Base-by-base conservation (phyloP, 2,888 invertebrate genomes). In the Adela reaumurella region DNA sequence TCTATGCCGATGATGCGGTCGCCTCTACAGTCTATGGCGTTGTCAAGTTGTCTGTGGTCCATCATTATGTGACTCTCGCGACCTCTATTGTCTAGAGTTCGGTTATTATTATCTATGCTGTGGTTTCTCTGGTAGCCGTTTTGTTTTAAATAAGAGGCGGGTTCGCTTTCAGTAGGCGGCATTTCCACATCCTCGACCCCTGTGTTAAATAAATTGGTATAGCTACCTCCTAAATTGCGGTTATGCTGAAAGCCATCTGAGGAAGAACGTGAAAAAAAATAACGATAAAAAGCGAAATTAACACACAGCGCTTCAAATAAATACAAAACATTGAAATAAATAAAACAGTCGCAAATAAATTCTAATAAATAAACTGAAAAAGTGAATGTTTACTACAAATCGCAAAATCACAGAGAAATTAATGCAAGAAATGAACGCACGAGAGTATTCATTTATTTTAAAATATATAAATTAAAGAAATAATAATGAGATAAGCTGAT, bases 161-260 rank as follows among this genome's bases (percentile, higher is more conserved):
- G 35, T 3, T 35, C 35, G 35, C 35, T 11, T 3, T 35, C 35
- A 11, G 35, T 3, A 3, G n/a, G 8, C 35, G 6, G 35, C 4
- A 11, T 11, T 3, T 19, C 45, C 17, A 24, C 41, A 2, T 43
- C 29, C 45, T 45, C 51, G 49, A 52, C 49, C 54, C 61, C 55
- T 55, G 47, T 52, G 51, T 53, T 55, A 58, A 59, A 61, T 56
- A 62, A 55, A 58, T 64, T 62, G 44, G 57, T 60, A 62, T 65
- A 65, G 61, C 63, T 62, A 51, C 64, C 63, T 50, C 56, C 54
- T 29, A 55, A 35, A 19, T 35, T 19, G 41, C 46, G 46, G 24
- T 46, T 44, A 5, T 49, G 42, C 17, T 45, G n/a, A 49, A 29
- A 43, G 48, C 28, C 43, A 28, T 42, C 42, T 17, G 46, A 46